Conservation (phyloP, 2,888 invertebrate species). For the Hypomecis punctinalis region DNA sequence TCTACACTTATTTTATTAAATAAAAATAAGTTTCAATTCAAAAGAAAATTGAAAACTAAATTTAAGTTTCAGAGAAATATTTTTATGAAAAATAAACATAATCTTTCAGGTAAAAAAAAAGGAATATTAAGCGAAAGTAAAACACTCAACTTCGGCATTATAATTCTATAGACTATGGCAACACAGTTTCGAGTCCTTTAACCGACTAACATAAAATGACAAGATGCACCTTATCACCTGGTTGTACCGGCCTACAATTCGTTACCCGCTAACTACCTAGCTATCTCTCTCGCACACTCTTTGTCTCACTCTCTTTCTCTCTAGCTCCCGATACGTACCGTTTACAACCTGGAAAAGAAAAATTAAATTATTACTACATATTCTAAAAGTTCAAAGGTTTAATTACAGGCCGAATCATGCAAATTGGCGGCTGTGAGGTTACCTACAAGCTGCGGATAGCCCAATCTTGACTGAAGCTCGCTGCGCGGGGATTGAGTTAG, state of each 20-base stretch:
- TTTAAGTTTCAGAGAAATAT: neutral
- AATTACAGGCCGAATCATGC: no score
- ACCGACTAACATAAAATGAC: conserved; percentile 52
- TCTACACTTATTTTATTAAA: no score
- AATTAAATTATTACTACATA: neutral
- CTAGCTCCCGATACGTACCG: conserved; percentile 12
- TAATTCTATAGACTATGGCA: conserved; percentile 64
- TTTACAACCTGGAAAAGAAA: conserved; percentile 34
- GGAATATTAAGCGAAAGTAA: neutral
- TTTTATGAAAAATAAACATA: no score
- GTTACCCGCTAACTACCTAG: conserved; percentile 48
- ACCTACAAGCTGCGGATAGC: no score
- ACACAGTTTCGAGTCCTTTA: conserved; percentile 61
- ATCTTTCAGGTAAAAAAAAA: neutral
- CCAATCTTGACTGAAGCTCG: no score
- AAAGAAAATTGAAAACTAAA: neutral
- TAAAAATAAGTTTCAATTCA: neutral
- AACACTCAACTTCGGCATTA: conserved; percentile 32
- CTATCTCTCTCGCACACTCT: conserved; percentile 49
- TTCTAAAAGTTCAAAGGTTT: no score
- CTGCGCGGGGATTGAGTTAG: no score
- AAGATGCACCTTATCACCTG: conserved; percentile 58
- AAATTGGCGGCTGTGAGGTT: no score
- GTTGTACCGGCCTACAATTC: conserved; percentile 55
- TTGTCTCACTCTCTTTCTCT: conserved; percentile 16